phyloP scores from a whole-genome alignment of 2,797 vertebrate species.

The Malurus splendens region DNA sequence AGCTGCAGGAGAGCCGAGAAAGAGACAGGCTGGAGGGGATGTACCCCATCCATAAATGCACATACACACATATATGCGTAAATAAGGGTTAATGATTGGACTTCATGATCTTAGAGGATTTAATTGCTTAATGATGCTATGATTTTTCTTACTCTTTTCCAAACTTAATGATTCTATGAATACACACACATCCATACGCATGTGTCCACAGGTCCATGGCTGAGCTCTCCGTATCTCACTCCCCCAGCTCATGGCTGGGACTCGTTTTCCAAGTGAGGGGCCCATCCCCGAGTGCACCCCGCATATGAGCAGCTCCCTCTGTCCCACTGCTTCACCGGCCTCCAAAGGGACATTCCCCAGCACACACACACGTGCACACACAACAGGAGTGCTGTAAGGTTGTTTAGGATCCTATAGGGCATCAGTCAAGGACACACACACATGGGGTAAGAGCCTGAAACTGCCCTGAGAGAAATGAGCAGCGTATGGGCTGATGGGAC shows the following conservation, averaged over 20 bases:
- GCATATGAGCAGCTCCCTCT: background rate
- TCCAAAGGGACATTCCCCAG: background rate
- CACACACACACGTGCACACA: background rate
- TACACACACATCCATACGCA: accelerated
- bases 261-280: background rate
- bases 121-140: background rate
- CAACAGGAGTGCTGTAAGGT: accelerated
- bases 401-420: background rate
- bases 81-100: background rate
- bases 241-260: background rate
- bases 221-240: background rate
- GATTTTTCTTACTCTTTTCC: background rate
- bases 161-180: background rate
- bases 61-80: accelerated
- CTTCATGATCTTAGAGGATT: background rate
- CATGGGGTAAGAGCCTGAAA: accelerated
- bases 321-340: accelerated
- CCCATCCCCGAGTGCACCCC: accelerated
- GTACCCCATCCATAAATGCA: background rate
- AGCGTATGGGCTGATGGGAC: accelerated
- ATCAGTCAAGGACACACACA: background rate
- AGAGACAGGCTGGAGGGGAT: background rate
- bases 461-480: background rate
- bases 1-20: background rate
- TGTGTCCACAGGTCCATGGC: background rate